These are phyloP conservation scores for Thera obeliscata DNA, from an alignment of 2,888 invertebrate species.

Conservation along the genomic window DNA sequence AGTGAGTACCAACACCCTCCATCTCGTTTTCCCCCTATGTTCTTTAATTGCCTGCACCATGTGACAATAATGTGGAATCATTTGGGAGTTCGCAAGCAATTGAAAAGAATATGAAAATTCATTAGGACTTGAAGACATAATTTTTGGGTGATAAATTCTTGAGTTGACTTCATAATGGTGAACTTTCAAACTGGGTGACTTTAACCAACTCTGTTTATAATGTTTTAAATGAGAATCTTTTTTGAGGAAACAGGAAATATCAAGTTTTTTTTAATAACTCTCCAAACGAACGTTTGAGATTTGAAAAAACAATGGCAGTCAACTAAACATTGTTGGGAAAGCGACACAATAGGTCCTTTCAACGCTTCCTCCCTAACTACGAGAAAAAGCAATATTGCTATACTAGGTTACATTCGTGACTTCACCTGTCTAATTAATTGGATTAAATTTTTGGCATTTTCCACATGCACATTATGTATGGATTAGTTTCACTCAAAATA, in stretches of 20 bases:
- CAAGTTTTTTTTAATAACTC: not conserved
- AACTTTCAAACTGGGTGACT: not conserved
- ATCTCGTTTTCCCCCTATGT: slow-evolving; percentile 58
- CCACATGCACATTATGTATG: not conserved
- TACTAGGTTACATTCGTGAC: slow-evolving; percentile 1
- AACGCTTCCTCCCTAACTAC: slow-evolving; percentile 42
- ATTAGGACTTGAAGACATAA: not conserved
- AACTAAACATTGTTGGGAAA: slow-evolving; percentile 61
- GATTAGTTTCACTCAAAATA: no score
- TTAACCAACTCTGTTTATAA: not conserved
- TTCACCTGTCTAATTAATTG: not conserved
- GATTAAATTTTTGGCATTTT: slow-evolving; percentile 37
- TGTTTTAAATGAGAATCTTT: not conserved
- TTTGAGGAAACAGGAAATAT: not conserved
- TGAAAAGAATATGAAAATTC: slow-evolving; percentile 15
- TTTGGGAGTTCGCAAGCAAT: slow-evolving; percentile 28
- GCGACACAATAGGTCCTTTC: slow-evolving; percentile 58
- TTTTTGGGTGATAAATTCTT: not conserved
- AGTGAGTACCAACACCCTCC: slow-evolving; percentile 54
- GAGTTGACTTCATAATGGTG: not conserved
- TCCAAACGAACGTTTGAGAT: not conserved
- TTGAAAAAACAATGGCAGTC: slow-evolving; percentile 44
- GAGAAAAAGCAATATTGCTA: slow-evolving; percentile 43
- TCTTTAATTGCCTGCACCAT: slow-evolving; percentile 57
- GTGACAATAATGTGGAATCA: slow-evolving; percentile 42